Conservation (phyloP, 2,113 vertebrate genomes). For the Malurus alboscapulatus region DNA sequence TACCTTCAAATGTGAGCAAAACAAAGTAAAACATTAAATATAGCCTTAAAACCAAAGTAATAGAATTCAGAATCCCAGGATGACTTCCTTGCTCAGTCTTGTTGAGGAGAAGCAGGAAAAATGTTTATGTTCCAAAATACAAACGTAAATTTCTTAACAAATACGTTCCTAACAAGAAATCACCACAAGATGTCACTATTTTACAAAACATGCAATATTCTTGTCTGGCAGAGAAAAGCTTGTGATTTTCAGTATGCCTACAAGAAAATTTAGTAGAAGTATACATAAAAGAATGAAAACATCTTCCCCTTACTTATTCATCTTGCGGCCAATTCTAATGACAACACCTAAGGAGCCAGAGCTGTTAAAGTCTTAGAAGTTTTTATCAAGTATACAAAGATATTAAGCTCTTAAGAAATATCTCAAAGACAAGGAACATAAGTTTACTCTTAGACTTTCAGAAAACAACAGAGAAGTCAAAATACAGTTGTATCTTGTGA, state of each 20-base stretch:
- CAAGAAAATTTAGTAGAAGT: accelerated
- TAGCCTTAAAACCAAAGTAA: neutral
- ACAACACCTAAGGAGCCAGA: neutral
- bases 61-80: neutral
- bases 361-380: neutral
- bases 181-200: constrained; percentile 51
- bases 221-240: neutral
- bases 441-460: neutral
- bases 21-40: neutral
- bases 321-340: neutral
- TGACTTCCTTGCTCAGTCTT: neutral
- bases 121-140: neutral
- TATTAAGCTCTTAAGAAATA: neutral
- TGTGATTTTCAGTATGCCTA: neutral
- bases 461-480: neutral
- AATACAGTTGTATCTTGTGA: neutral
- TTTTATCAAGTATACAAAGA: neutral
- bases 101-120: neutral
- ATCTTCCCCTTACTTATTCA: neutral
- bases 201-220: neutral
- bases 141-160: neutral
- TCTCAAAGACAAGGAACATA: neutral
- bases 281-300: neutral
- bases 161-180: neutral
- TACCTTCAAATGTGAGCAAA: neutral